Evolutionary conservation across 2,797 vertebrate genomes (phyloP), one percentile per base, ranked within the genome.

Genomic region (Sus cebifrons): DNA sequence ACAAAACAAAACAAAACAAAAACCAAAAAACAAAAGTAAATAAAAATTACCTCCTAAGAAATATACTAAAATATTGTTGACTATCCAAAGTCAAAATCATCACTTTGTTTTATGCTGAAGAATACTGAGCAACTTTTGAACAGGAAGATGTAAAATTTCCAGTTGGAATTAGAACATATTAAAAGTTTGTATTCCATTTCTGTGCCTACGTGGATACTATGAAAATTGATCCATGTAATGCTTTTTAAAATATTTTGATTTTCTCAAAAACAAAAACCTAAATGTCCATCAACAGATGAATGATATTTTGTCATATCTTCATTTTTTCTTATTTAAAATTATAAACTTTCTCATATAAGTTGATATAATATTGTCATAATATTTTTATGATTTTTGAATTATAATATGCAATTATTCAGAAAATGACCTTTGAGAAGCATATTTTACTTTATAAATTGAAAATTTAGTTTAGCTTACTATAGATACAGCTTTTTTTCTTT

Each of bases 61-160:
- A 67, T 87, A 23, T 67, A 56, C 21, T 73, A 60, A 95, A 89
- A 73, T 62, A 56, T 84, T 92, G 54, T 84, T 92, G 64, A 49
- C 9, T 92, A 54, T 20, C 20, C 12, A 17, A 91, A 75, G 44
- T 91, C 36, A 75, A 81, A 86, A 65, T 44, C 79, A 58, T 90
- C 9, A 29, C 52, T 95, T 94, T 12, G 85, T 95, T 95, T 95
- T 64, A 91, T 65, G 49, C 74, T 40, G 93, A 32, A 85, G n/a
- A 86, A 73, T 89, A 32, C 54, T 86, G 54, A 92, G 27, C 29
- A 86, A 74, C 40, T 82, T 84, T 96, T 88, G 65, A 90, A 65
- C 9, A 88, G 25, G 64, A 75, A 74, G 15, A 60, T 40, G 16
- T 4, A 40, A 83, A 74, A 32, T 92, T 85, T 86, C 6, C 74